Evolutionary conservation across 1,140 invertebrate species (phyloP).

Genomic region (Leptinotarsa defecta): DNA sequence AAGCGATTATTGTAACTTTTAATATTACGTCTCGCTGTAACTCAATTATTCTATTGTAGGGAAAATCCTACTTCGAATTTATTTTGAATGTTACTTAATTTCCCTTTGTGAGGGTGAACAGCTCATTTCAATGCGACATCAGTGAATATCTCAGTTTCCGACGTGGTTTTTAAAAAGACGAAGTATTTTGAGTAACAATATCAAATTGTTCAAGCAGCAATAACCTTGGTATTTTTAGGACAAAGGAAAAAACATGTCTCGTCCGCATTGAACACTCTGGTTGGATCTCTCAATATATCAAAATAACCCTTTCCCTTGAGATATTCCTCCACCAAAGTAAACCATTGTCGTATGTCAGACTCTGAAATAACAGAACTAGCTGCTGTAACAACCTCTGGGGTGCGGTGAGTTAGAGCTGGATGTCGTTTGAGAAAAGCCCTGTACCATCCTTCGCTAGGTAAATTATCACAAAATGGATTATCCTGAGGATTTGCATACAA

Average conservation of each 20-base stretch:
- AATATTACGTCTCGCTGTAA: not conserved
- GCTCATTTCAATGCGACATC: no score
- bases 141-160: no score
- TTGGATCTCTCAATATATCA: not conserved
- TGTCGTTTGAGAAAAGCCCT: slow-evolving; percentile 21
- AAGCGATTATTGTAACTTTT: not conserved
- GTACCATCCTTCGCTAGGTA: slow-evolving; percentile 48
- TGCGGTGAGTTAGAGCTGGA: not conserved
- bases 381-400: not conserved
- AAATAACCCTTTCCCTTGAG: not conserved
- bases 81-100: no score
- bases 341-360: not conserved
- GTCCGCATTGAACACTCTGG: no score
- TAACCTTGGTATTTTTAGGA: not conserved
- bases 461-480: slow-evolving; percentile 44
- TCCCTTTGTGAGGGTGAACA: no score
- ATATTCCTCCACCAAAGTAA: not conserved
- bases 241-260: no score
- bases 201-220: no score
- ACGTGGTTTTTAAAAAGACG: no score
- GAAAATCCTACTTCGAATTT: no score
- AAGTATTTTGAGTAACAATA: no score
- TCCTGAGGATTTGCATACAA: slow-evolving; percentile 16
- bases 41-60: not conserved
- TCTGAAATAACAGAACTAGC: not conserved